These are phyloP conservation scores for Drosophila novamexicana DNA, from an alignment of 1,140 invertebrate species.

Conservation along the genomic window DNA sequence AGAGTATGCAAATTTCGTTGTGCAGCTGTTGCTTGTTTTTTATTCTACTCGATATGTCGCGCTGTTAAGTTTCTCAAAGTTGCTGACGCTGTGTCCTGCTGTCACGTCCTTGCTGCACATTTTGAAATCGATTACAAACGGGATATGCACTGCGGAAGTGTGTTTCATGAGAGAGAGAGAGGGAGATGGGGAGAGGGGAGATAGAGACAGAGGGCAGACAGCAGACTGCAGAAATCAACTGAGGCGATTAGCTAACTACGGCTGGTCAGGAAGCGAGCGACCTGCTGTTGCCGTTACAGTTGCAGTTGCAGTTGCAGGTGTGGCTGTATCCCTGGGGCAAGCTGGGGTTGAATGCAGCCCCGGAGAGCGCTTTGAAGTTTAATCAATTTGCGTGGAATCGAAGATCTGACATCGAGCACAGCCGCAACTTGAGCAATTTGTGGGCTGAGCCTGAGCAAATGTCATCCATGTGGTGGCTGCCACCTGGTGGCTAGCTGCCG, in stretches of 20 bases:
- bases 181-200: slow-evolving; percentile 19
- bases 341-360: background rate
- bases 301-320: slow-evolving; percentile 13
- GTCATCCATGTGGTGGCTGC: background rate
- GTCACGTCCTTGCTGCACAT: slow-evolving; percentile 73
- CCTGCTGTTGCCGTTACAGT: background rate
- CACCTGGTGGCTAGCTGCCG: background rate
- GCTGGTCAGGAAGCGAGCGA: background rate
- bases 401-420: slow-evolving; percentile 49
- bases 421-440: slow-evolving; percentile 73
- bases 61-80: slow-evolving; percentile 15
- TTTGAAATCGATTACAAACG: slow-evolving; percentile 82
- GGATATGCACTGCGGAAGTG: slow-evolving; percentile 79
- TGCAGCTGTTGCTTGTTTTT: background rate
- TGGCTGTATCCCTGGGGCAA: slow-evolving; percentile 23
- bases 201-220: background rate
- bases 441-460: slow-evolving; percentile 35
- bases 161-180: slow-evolving; percentile 49
- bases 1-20: background rate
- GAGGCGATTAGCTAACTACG: slow-evolving; percentile 36
- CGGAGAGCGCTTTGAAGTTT: slow-evolving; percentile 53
- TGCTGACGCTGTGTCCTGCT: slow-evolving; percentile 3
- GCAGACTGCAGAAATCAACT: slow-evolving; percentile 23
- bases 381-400: slow-evolving; percentile 61
- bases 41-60: slow-evolving; percentile 29